These are phyloP conservation scores for Heliopora coerulea DNA, from an alignment of 92 coral and sea anemone genomes.

Conservation along the genomic window DNA sequence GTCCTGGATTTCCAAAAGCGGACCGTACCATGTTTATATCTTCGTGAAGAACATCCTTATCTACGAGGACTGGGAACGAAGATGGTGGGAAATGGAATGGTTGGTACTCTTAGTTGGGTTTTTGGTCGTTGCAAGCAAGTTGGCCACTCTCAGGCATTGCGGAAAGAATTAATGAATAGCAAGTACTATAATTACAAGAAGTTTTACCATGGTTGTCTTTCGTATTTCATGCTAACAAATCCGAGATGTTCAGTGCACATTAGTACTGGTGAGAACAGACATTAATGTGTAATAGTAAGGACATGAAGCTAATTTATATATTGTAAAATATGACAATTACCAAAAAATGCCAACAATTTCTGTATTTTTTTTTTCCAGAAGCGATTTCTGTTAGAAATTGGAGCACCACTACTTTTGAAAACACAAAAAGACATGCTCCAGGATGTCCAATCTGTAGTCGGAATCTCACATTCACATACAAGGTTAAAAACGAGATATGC, in stretches of 20 bases:
- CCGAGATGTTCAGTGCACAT: not conserved
- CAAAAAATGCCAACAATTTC: too few relatives aligned
- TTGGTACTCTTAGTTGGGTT: not conserved
- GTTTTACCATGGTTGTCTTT: not conserved
- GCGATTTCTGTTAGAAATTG: not conserved
- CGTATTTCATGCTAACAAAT: not conserved
- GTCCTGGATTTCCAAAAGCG: not conserved
- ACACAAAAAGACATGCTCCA: not conserved
- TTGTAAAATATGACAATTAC: too few relatives aligned
- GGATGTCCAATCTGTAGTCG: constrained; percentile 89
- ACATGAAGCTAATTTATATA: too few relatives aligned
- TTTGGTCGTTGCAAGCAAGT: not conserved
- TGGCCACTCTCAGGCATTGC: not conserved
- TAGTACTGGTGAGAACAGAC: too few relatives aligned
- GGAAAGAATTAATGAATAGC: not conserved
- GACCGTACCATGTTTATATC: not conserved
- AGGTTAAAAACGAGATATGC: constrained; percentile 67
- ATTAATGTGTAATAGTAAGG: too few relatives aligned
- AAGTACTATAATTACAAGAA: not conserved
- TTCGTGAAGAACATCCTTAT: too few relatives aligned
- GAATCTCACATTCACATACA: constrained; percentile 77
- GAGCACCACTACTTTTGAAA: not conserved
- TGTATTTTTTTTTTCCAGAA: not conserved
- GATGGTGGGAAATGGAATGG: too few relatives aligned
- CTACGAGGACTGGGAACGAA: too few relatives aligned